These are phyloP conservation scores for Rugalucina vietnamica DNA, from an alignment of 2,888 invertebrate genomes.

Conservation along the genomic window DNA sequence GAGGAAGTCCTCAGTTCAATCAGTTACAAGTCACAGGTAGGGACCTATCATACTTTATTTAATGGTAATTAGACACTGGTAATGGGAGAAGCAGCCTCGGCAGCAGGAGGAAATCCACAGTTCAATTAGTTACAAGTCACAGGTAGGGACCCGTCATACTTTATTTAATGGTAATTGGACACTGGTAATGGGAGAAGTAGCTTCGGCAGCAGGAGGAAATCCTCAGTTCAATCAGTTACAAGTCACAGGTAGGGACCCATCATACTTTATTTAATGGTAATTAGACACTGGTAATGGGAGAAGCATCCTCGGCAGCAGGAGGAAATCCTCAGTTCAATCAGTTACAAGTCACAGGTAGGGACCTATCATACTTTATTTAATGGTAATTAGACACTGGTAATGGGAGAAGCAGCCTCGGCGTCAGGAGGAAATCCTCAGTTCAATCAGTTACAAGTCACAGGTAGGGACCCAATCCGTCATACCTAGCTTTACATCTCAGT, in stretches of 20 bases:
- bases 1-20: conserved; percentile 71
- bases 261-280: neutral
- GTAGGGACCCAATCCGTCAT: conserved; percentile 63
- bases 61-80: conserved; percentile 36
- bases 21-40: conserved; percentile 79
- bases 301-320: neutral
- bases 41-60: conserved; percentile 5
- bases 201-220: too few relatives aligned
- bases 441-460: conserved; percentile 78
- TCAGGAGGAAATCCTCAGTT: conserved; percentile 71
- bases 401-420: conserved; percentile 78
- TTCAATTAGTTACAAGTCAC: conserved; percentile 78
- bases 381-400: too few relatives aligned
- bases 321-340: neutral
- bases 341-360: too few relatives aligned
- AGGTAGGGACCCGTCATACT: conserved; percentile 66
- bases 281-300: neutral
- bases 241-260: neutral
- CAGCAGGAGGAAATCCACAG: conserved; percentile 71
- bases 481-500: too few relatives aligned
- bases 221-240: too few relatives aligned
- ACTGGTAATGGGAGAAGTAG: neutral
- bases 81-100: conserved; percentile 78
- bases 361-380: too few relatives aligned
- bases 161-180: neutral